phyloP scores from a whole-genome alignment of 1,140 invertebrate species.

The Pogonognathellus flavescens region DNA sequence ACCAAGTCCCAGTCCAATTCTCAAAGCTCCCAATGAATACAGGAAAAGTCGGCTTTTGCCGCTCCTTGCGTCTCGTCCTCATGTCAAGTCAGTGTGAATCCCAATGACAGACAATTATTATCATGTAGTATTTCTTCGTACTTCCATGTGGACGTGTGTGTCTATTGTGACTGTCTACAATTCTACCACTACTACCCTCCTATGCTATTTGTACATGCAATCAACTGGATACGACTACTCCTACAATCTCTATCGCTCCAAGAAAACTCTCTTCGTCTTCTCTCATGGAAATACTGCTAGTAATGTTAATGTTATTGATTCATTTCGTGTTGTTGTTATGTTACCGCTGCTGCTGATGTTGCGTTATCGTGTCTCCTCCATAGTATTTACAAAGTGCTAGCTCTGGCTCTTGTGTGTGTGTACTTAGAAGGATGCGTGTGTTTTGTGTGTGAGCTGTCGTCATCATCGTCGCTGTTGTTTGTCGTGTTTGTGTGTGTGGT shows the following conservation, averaged over 20 bases:
- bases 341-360: no score
- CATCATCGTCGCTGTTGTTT: slow-evolving; percentile 4
- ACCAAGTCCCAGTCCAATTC: neutral
- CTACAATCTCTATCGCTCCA: neutral
- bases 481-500: neutral
- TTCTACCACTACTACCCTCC: no score
- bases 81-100: slow-evolving; percentile 48
- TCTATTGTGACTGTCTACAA: no score
- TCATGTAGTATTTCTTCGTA: slow-evolving; percentile 14
- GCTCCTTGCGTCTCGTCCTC: slow-evolving; percentile 13
- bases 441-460: no score
- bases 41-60: slow-evolving; percentile 13
- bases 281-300: no score
- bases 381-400: no score
- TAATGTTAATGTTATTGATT: no score
- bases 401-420: no score
- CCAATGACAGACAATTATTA: slow-evolving; percentile 49
- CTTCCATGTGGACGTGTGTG: neutral
- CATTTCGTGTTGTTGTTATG: no score
- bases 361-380: neutral
- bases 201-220: neutral
- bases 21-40: neutral
- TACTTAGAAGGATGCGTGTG: no score
- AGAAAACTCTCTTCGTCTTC: no score
- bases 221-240: no score